Evolutionary conservation across 2,888 invertebrate genomes (phyloP), one percentile per base, ranked within the genome.

Genomic region (Aromia moschata): DNA sequence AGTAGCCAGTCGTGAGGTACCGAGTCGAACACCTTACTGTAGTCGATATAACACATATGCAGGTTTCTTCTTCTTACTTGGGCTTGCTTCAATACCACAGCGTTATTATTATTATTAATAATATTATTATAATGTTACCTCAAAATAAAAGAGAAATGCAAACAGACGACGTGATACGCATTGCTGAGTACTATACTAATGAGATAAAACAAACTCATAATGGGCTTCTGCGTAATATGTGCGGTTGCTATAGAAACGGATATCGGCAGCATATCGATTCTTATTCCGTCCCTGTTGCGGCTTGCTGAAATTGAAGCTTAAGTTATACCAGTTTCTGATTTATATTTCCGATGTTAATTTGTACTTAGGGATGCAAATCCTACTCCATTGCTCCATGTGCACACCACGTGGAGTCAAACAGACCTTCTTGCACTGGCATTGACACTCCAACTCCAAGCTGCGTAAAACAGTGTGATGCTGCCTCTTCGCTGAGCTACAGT

Each of bases 381-480:
- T 94, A 94, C 76, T 85, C 85, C 68, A 88, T 94, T 65, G 82
- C 84, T 7, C 89, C 92, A 0, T 94, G 94, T 77, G 93, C 93
- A 74, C 94, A 94, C 78, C 93, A 94, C 77, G 87, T 88, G 0
- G 88, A 87, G 40, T 93, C 92, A 0, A 83, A 85, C 56, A 83
- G 89, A 16, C 54, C 57, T 15, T 55, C 84, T 87, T 70, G 83
- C 88, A 0, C 67, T 76, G 85, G 76, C 94, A 94, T 75, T 0
- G 2, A 17, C 86, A 86, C 68, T 7, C 31, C 40, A 80, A 82
- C 5, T 93, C 93, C 67, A 2, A 30, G 16, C 5, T 68, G 68
- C 41, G 17, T 30, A 0, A 53, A 37, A 7, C 20, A 47, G 11
- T 68, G 68, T 16, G 59, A 62, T 30, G 49, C 55, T n/a, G 43